These are phyloP conservation scores for Drosophila sproati DNA, from an alignment of 1,140 invertebrate species.

Conservation along the genomic window DNA sequence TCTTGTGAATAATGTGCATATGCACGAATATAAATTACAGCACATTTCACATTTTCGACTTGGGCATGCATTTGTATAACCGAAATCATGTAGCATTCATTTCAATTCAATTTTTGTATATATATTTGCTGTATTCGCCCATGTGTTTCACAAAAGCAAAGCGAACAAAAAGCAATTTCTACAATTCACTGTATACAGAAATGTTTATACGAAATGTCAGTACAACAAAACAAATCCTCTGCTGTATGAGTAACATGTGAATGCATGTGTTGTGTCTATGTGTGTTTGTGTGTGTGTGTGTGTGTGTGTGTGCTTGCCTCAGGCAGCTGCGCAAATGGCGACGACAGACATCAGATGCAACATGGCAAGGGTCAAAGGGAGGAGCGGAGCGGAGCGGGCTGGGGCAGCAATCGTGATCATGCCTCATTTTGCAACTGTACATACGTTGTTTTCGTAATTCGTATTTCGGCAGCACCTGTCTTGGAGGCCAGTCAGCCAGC, in stretches of 20 bases:
- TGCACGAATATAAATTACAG: conserved; percentile 10
- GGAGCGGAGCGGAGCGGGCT: background rate
- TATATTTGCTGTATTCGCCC: conserved; percentile 49
- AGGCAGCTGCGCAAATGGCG: conserved; percentile 77
- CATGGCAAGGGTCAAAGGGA: conserved; percentile 35
- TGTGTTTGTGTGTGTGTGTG: conserved; percentile 16
- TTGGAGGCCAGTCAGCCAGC: conserved; percentile 23
- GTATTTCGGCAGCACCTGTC: conserved; percentile 74
- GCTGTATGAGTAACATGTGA: conserved; percentile 15
- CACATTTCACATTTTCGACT: conserved; percentile 5
- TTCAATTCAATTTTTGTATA: conserved; percentile 2
- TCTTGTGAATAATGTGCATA: no score
- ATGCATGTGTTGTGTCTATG: conserved; percentile 26
- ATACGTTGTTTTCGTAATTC: conserved; percentile 64
- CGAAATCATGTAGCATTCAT: conserved; percentile 54
- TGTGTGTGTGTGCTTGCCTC: conserved; percentile 4
- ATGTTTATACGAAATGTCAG: conserved; percentile 72
- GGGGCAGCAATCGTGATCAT: background rate
- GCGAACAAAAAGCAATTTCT: conserved; percentile 50
- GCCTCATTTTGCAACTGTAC: conserved; percentile 64
- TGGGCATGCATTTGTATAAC: background rate
- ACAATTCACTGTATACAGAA: conserved; percentile 46
- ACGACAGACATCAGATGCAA: conserved; percentile 75
- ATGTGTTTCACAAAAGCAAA: conserved; percentile 51
- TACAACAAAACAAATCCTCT: conserved; percentile 46